Percentiles rank a stretch among this genome's conserved stretches.
These are phyloP conservation scores for Martes martes DNA, from an alignment of 2,113 vertebrate species.

Conservation along the genomic window DNA sequence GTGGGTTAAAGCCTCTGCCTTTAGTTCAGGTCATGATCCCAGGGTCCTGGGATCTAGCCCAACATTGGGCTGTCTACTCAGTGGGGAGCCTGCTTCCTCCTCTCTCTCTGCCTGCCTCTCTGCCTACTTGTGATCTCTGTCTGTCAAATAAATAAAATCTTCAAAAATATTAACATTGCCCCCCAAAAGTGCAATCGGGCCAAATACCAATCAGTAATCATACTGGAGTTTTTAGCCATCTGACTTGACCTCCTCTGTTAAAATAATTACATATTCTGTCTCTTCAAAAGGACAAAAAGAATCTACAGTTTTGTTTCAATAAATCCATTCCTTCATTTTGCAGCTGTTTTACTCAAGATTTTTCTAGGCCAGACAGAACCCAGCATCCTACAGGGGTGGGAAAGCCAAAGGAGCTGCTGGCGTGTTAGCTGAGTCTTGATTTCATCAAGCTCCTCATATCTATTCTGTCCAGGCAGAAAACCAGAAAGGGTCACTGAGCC, in stretches of 20 bases:
- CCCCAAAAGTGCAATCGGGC: not conserved
- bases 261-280: not conserved
- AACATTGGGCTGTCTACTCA: too few species aligned
- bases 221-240: not conserved
- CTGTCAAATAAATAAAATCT: too few species aligned
- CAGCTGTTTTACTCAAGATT: not conserved
- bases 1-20: too few species aligned
- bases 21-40: too few species aligned
- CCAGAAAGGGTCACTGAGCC: not conserved
- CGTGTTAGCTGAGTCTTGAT: not conserved
- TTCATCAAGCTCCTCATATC: not conserved
- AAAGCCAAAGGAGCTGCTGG: not conserved
- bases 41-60: too few species aligned
- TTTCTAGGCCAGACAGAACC: not conserved
- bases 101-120: too few species aligned
- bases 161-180: not conserved
- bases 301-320: not conserved
- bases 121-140: too few species aligned
- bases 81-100: too few species aligned
- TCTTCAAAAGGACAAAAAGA: not conserved
- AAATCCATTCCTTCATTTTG: constrained; percentile 22
- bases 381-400: not conserved
- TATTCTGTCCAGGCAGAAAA: not conserved
- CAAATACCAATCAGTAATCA: not conserved
- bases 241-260: not conserved